Evolutionary conservation across 2,113 vertebrate genomes (phyloP).

Genomic region (Microtus richardsoni): DNA sequence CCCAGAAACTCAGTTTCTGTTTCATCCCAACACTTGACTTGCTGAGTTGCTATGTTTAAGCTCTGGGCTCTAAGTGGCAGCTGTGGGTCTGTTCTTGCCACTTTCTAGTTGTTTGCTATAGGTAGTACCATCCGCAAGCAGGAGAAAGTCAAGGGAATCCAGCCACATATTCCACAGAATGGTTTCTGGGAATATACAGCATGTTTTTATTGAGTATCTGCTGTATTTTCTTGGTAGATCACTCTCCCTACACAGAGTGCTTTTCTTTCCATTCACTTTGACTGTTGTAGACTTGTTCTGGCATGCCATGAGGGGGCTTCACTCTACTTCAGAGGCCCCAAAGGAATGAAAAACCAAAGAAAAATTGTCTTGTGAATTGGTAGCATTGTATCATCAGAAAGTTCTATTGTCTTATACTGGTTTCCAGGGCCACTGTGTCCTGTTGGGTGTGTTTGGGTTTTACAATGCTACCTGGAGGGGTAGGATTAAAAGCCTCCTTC

Average conservation of each 20-base stretch:
- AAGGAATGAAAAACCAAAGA: neutral
- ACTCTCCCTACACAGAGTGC: neutral
- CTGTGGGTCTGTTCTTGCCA: constrained; percentile 46
- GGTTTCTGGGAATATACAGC: constrained; percentile 61
- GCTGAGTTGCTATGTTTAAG: constrained; percentile 65
- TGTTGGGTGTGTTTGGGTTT: neutral
- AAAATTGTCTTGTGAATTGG: neutral
- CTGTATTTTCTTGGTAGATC: neutral
- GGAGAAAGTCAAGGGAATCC: constrained; percentile 27
- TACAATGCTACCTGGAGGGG: neutral
- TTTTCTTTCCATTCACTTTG: neutral
- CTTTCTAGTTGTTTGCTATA: constrained; percentile 60
- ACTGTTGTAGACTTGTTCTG: neutral
- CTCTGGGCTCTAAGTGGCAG: constrained; percentile 70
- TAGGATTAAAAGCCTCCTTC: neutral
- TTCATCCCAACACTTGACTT: constrained; percentile 56
- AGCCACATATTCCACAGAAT: constrained; percentile 43
- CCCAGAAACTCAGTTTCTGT: constrained; percentile 46
- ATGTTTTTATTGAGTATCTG: constrained; percentile 26
- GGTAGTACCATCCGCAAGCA: constrained; percentile 62
- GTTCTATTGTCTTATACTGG: neutral
- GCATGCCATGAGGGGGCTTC: neutral
- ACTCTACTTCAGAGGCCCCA: neutral
- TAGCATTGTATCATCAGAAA: neutral
- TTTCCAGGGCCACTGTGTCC: neutral